Percentiles rank a stretch among this genome's conserved stretches.
These are phyloP conservation scores for Zophobas morio DNA, from an alignment of 1,140 invertebrate species.

Conservation along the genomic window DNA sequence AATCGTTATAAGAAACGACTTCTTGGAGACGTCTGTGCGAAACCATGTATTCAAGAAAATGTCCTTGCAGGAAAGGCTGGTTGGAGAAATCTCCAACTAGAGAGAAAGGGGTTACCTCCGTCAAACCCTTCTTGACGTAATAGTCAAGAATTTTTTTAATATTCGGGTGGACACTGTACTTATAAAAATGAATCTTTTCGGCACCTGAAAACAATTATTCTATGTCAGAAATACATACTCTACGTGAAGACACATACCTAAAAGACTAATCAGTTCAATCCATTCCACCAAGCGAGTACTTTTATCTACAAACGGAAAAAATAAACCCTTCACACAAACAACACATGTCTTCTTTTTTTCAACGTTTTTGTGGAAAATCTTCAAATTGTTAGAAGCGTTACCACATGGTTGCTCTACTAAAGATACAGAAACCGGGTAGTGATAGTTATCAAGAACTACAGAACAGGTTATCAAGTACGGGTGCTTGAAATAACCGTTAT, in stretches of 20 bases:
- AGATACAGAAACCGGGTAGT: conserved; percentile 82
- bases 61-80: conserved; percentile 85
- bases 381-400: conserved; percentile 85
- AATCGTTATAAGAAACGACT: conserved; percentile 96
- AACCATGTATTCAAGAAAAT: conserved; percentile 89
- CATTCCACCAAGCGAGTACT: conserved; percentile 91
- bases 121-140: conserved; percentile 74
- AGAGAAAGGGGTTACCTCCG: conserved; percentile 87
- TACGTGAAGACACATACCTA: conserved; percentile 64
- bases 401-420: conserved; percentile 88
- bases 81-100: conserved; percentile 93
- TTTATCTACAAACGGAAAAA: conserved; percentile 91
- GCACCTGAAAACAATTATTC: conserved; percentile 73
- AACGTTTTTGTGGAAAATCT: conserved; percentile 84
- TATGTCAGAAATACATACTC: background rate
- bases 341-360: conserved; percentile 85
- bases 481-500: conserved; percentile 89
- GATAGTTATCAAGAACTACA: conserved; percentile 76
- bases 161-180: conserved; percentile 91
- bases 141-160: conserved; percentile 89
- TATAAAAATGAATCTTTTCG: conserved; percentile 92
- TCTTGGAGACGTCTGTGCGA: conserved; percentile 94
- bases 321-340: conserved; percentile 93
- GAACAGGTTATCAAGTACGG: conserved; percentile 91
- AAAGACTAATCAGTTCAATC: conserved; percentile 87